Percentiles rank a stretch among this genome's conserved stretches.
phyloP scores from a whole-genome alignment of 92 coral and sea anemone species.

The Plumapathes pennacea region DNA sequence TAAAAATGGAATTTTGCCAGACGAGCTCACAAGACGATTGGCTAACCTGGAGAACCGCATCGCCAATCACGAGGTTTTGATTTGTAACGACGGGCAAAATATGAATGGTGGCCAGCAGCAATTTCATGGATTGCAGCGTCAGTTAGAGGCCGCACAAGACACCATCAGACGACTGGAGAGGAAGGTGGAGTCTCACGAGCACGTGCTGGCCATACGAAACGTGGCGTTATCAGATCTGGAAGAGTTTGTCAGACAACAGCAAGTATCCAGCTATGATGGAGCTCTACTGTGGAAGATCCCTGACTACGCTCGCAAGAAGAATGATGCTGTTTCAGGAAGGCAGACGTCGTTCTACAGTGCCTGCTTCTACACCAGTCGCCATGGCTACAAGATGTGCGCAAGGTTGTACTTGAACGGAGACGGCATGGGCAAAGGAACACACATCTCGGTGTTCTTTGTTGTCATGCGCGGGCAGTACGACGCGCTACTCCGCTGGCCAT shows the following conservation, averaged over 20 bases:
- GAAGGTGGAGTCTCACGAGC: conserved; percentile 29
- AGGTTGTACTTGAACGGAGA: conserved; percentile 60
- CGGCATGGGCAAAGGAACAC: conserved; percentile 61
- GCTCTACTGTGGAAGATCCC: conserved; percentile 50
- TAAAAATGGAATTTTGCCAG: background rate
- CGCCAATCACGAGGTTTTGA: conserved; percentile 12
- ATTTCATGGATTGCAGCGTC: conserved; percentile 25
- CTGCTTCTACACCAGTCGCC: conserved; percentile 50
- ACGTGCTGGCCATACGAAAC: conserved; percentile 21
- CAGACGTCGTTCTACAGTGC: conserved; percentile 58
- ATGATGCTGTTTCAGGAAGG: conserved; percentile 46
- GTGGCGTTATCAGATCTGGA: conserved; percentile 31
- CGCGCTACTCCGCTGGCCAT: conserved; percentile 84
- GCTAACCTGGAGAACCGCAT: conserved; percentile 19
- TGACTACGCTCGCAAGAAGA: conserved; percentile 36
- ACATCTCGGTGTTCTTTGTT: conserved; percentile 47
- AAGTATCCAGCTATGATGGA: conserved; percentile 33
- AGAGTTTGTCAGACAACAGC: conserved; percentile 9
- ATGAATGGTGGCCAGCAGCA: conserved; percentile 6
- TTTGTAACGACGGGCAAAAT: conserved; percentile 8
- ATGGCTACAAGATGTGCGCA: conserved; percentile 68
- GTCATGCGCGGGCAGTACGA: conserved; percentile 71
- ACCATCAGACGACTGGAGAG: conserved; percentile 27
- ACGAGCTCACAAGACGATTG: conserved; percentile 23
- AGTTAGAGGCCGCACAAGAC: conserved; percentile 15